phyloP scores from a whole-genome alignment of 2,888 invertebrate species.

The Halictus ligatus region DNA sequence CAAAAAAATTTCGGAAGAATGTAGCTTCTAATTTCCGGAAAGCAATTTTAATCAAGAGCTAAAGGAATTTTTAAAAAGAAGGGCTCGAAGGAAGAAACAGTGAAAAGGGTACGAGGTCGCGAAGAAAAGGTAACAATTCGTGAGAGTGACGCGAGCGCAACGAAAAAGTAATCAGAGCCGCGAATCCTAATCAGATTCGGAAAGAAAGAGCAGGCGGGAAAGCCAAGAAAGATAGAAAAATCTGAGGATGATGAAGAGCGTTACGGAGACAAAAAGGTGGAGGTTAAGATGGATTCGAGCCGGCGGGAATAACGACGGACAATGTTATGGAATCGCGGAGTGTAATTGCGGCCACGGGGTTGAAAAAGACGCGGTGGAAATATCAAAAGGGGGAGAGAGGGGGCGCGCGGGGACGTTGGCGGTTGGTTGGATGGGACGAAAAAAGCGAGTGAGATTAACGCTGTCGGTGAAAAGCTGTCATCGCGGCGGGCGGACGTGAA shows the following conservation, averaged over 20 bases:
- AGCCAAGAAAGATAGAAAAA: background rate
- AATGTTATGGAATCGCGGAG: constrained; percentile 30
- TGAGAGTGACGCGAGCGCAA: background rate
- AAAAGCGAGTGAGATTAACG: constrained; percentile 44
- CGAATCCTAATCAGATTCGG: background rate
- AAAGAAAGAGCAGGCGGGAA: background rate
- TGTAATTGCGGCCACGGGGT: constrained; percentile 19
- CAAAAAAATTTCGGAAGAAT: background rate
- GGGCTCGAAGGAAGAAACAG: background rate
- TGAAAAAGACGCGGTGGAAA: constrained; percentile 10
- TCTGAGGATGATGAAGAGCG: constrained; percentile 5
- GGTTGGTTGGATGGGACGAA: background rate
- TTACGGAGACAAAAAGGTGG: constrained; percentile 18
- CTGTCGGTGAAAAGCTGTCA: constrained; percentile 49
- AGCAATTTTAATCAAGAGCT: background rate
- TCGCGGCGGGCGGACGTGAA: constrained; percentile 30
- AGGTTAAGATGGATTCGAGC: constrained; percentile 14
- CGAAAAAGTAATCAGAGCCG: background rate
- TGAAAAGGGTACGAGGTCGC: background rate
- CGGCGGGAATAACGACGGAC: constrained; percentile 31
- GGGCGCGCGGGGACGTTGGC: background rate
- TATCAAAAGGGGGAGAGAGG: constrained; percentile 29
- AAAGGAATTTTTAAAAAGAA: background rate
- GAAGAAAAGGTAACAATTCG: background rate
- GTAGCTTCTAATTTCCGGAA: background rate